Conservation (phyloP, 2,888 invertebrate genomes). For the Carpatolechia fugitivella region DNA sequence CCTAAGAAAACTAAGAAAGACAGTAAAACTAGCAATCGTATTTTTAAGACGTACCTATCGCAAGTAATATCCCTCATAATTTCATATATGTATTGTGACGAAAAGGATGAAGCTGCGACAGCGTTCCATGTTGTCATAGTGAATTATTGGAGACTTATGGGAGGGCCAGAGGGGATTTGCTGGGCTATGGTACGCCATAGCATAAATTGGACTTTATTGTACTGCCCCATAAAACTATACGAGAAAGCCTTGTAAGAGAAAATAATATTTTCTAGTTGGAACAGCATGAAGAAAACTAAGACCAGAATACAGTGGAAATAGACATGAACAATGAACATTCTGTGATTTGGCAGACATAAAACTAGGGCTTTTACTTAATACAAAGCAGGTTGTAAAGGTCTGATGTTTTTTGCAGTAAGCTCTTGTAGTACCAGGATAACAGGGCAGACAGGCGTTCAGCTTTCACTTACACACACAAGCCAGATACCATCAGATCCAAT, state of each 20-base stretch:
- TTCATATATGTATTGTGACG: not conserved
- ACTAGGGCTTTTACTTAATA: too few relatives aligned
- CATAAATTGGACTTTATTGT: slow-evolving; percentile 11
- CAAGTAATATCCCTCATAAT: not conserved
- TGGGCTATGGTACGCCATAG: not conserved
- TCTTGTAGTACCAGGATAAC: not conserved
- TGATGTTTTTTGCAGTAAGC: not conserved
- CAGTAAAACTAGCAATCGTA: not conserved
- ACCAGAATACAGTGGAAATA: too few relatives aligned
- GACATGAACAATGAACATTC: too few relatives aligned
- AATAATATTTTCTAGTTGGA: not conserved
- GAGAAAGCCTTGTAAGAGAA: not conserved
- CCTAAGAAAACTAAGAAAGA: not conserved
- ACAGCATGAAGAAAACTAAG: too few relatives aligned
- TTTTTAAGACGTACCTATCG: not conserved
- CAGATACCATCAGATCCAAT: slow-evolving; percentile 42
- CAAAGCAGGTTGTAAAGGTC: too few relatives aligned
- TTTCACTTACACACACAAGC: slow-evolving; percentile 39
- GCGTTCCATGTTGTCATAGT: not conserved
- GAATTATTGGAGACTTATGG: slow-evolving; percentile 1
- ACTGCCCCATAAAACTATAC: not conserved
- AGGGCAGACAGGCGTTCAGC: slow-evolving; percentile 17
- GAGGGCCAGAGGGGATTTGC: not conserved
- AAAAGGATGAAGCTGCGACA: not conserved
- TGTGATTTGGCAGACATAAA: too few relatives aligned